phyloP scores from a whole-genome alignment of 92 coral and sea anemone species.

The Phenganax marumi region DNA sequence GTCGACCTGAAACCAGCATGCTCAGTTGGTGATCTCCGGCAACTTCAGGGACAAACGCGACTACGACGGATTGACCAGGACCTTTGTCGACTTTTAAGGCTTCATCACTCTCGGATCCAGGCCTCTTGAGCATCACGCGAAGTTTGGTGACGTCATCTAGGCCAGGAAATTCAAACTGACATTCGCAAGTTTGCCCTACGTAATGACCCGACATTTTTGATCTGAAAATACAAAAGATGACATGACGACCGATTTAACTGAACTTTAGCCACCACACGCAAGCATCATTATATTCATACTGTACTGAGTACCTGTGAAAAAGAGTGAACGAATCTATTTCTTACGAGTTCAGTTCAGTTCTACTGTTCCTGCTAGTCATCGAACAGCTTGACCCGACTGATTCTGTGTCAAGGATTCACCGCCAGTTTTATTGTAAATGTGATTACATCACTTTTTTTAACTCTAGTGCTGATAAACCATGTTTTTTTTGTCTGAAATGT shows the following conservation, averaged over 20 bases:
- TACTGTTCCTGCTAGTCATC: too few species aligned
- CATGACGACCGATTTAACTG: background rate
- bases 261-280: background rate
- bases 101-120: slow-evolving; percentile 79
- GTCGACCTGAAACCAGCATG: slow-evolving; percentile 73
- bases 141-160: slow-evolving; percentile 73
- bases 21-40: slow-evolving; percentile 89
- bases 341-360: too few species aligned
- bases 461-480: background rate
- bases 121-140: slow-evolving; percentile 84
- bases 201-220: slow-evolving; percentile 35
- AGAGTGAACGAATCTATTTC: too few species aligned
- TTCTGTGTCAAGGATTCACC: too few species aligned
- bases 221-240: background rate
- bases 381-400: too few species aligned
- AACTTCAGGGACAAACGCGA: slow-evolving; percentile 84
- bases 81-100: slow-evolving; percentile 71
- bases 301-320: too few species aligned
- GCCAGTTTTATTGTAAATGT: slow-evolving; percentile 5
- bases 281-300: too few species aligned
- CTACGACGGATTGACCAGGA: slow-evolving; percentile 79
- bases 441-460: background rate
- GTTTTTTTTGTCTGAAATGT: slow-evolving; percentile 1
- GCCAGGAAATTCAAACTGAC: slow-evolving; percentile 78
- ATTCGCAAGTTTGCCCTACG: slow-evolving; percentile 92